A percentile compares a stretch with the other conserved stretches of the same genome.
phyloP scores from a whole-genome alignment of 2,888 invertebrate species.

The Hemistola chrysoprasaria region DNA sequence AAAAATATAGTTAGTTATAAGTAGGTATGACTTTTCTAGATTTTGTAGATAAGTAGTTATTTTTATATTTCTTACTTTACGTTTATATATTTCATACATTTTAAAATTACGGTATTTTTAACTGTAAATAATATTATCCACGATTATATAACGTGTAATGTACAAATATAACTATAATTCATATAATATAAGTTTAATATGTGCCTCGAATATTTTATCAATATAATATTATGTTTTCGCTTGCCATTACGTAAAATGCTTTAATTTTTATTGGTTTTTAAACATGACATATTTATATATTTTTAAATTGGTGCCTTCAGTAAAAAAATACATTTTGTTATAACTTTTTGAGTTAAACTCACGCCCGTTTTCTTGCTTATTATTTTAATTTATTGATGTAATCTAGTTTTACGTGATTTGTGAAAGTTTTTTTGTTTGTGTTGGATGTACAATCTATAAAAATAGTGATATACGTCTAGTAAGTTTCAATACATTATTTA shows the following conservation, averaged over 20 bases:
- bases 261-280: conserved; percentile 19
- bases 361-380: conserved; percentile 65
- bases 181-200: conserved; percentile 8
- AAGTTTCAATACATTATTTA: conserved; percentile 45
- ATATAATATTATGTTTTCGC: conserved; percentile 42
- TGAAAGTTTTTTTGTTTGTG: conserved; percentile 39
- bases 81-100: no score
- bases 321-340: conserved; percentile 18
- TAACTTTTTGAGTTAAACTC: conserved; percentile 70
- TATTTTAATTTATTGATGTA: conserved; percentile 21
- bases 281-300: conserved; percentile 25
- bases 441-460: conserved; percentile 42
- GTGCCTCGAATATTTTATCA: conserved; percentile 57
- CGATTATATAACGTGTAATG: conserved; percentile 11
- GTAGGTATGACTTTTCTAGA: no score
- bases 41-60: no score
- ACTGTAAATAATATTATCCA: conserved; percentile 45
- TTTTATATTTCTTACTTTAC: no score
- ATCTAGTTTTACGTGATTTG: conserved; percentile 22
- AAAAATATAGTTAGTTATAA: no score
- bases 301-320: conserved; percentile 28
- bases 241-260: conserved; percentile 53
- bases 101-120: conserved; percentile 23
- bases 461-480: conserved; percentile 45
- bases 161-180: no score